Evolutionary conservation across 2,888 invertebrate species (phyloP), one percentile per base, ranked within the genome.

Genomic region (Eupithecia dodoneata): DNA sequence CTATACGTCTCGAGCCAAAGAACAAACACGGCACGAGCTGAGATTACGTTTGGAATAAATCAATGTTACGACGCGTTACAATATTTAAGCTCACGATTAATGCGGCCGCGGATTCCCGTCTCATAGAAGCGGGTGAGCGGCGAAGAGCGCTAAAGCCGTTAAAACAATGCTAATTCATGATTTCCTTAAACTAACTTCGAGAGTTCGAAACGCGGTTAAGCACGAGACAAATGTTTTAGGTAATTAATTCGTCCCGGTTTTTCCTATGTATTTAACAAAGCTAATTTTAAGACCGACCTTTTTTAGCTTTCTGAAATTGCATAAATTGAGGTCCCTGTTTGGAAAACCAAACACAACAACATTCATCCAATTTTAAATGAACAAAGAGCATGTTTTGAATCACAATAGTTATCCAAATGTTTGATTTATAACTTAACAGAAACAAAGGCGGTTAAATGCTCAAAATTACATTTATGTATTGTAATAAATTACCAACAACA

Each of bases 41-140:
- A 93, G 94, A 94, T 94, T 94, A 94, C 90, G 91, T 89, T 90
- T 84, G 87, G 92, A 93, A 95, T 94, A 95, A 95, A 95, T 95
- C 94, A 94, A 94, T 94, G 94, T 93, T 94, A 92, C 93, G 92
- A 93, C 93, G 94, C 93, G 94, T 94, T 94, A 94, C 94, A 95
- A 94, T 94, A 94, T 95, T 94, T 93, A 94, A 94, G 93, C 93
- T 91, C 89, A 91, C 93, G 94, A 94, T 94, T 94, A 94, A 94
- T 94, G 93, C 90, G 85, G 88, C 88, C 87, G 90, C 87, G 89
- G 88, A 89, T 89, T 87, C 87, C 87, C 87, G 88, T 88, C 90
- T 92, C 92, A 91, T 90, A 91, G 90, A 88, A 87, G 84, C 86
- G 76, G 86, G 86, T 85, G 87, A 85, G 88, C 81, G 44, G 67